A percentile compares a stretch with the other conserved stretches of the same genome.
Conservation (phyloP, 2,797 vertebrate species). For the Mus caroli region DNA sequence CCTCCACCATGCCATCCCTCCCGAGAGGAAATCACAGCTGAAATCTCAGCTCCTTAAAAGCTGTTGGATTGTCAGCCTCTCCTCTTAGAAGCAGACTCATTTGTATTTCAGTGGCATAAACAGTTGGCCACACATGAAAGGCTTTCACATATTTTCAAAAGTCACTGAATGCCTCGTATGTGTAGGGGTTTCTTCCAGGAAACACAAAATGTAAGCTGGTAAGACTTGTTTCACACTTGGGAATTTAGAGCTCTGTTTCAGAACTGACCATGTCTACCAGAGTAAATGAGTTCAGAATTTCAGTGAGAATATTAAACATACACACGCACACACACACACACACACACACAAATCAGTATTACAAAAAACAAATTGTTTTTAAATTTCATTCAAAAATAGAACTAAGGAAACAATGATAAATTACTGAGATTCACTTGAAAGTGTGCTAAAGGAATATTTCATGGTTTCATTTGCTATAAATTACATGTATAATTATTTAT, state of each 20-base stretch:
- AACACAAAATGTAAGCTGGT: background rate
- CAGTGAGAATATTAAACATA: background rate
- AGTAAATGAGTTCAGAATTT: background rate
- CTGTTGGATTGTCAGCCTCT: background rate
- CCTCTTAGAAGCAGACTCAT: constrained; percentile 22
- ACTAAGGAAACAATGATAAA: constrained; percentile 11
- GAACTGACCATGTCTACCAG: background rate
- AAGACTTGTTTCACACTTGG: background rate
- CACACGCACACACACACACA: background rate
- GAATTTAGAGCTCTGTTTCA: background rate
- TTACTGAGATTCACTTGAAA: background rate
- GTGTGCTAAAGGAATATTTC: background rate
- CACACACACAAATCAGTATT: background rate
- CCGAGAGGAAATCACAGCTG: too few relatives aligned
- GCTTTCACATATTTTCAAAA: background rate
- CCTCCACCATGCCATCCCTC: background rate
- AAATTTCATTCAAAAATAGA: background rate
- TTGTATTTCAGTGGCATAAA: background rate
- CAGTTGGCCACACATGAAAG: background rate
- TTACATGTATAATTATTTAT: background rate
- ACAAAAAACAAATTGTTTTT: background rate
- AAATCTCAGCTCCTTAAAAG: background rate
- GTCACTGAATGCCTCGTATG: background rate
- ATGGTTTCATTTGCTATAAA: constrained; percentile 5
- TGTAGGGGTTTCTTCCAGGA: background rate